Percentiles rank a stretch among this genome's conserved stretches.
These are phyloP conservation scores for Ditylenchus dipsaci DNA, from an alignment of 1,140 invertebrate genomes.

Conservation along the genomic window DNA sequence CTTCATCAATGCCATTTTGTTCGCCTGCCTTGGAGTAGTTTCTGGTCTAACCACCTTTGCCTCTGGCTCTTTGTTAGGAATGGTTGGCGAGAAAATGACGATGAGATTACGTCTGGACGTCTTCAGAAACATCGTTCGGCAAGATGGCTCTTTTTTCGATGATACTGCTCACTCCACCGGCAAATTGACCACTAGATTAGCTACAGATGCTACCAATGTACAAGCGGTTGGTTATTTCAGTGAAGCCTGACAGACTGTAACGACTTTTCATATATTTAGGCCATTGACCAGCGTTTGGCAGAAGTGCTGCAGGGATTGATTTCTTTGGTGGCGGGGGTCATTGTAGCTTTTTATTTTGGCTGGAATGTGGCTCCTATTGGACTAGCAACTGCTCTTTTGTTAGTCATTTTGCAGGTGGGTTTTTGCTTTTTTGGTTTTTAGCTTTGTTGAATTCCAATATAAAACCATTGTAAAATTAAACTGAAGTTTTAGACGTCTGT, in stretches of 20 bases:
- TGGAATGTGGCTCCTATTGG: conserved; percentile 56
- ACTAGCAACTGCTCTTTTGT: conserved; percentile 30
- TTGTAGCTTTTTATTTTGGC: conserved; percentile 59
- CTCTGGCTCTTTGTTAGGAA: conserved; percentile 45
- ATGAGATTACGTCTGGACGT: conserved; percentile 24
- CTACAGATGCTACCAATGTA: conserved; percentile 63
- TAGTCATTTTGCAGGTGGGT: conserved; percentile 29
- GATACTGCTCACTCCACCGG: conserved; percentile 61
- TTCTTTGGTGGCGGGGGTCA: conserved; percentile 59
- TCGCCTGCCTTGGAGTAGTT: conserved; percentile 12
- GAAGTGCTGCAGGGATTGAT: conserved; percentile 60
- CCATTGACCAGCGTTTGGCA: conserved; percentile 61
- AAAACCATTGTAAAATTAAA: no score
- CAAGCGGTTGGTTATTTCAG: conserved; percentile 56
- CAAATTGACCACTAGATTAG: conserved; percentile 60
- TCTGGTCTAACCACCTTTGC: conserved; percentile 35
- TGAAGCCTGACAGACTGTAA: no score
- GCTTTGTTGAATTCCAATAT: no score
- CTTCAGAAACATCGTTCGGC: conserved; percentile 58
- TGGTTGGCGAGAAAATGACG: conserved; percentile 44
- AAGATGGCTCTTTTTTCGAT: conserved; percentile 64
- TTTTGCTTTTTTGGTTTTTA: no score
- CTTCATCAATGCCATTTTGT: conserved; percentile 5
- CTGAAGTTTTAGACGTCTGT: conserved; percentile 25
- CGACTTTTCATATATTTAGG: conserved; percentile 51